phyloP scores from a whole-genome alignment of 2,888 invertebrate genomes.

The Pterostichus niger region DNA sequence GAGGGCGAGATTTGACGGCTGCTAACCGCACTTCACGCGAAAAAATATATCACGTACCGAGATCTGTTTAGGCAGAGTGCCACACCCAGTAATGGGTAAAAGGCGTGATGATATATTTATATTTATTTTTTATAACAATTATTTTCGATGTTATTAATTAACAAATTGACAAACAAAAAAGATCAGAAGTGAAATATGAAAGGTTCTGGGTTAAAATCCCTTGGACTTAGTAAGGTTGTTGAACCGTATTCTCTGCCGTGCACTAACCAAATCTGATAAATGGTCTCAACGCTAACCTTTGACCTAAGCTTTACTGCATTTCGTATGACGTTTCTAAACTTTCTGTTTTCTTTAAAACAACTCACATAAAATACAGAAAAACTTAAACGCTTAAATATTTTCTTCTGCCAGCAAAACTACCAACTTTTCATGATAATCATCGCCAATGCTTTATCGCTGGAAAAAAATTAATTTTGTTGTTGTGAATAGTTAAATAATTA shows the following conservation, averaged over 20 bases:
- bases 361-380: conserved; percentile 37
- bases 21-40: too few relatives aligned
- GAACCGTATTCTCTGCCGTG: conserved; percentile 3
- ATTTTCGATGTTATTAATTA: too few relatives aligned
- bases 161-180: too few relatives aligned
- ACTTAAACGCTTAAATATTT: conserved; percentile 47
- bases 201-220: conserved; percentile 23
- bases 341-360: conserved; percentile 50
- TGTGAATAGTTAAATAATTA: background rate
- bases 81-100: too few relatives aligned
- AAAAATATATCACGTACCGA: too few relatives aligned
- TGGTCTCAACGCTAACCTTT: conserved; percentile 23
- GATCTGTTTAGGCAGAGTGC: too few relatives aligned
- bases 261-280: conserved; percentile 49
- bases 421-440: conserved; percentile 17
- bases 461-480: conserved; percentile 10
- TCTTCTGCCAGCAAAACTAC: conserved; percentile 31
- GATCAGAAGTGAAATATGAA: conserved; percentile 3
- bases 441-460: background rate
- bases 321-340: conserved; percentile 33
- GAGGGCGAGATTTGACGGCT: too few relatives aligned
- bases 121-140: too few relatives aligned
- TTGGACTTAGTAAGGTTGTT: conserved; percentile 14
- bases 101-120: too few relatives aligned
- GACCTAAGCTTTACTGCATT: conserved; percentile 39